Conservation (phyloP, 2,113 vertebrate species). For the Forbesichthys papilliferus region DNA sequence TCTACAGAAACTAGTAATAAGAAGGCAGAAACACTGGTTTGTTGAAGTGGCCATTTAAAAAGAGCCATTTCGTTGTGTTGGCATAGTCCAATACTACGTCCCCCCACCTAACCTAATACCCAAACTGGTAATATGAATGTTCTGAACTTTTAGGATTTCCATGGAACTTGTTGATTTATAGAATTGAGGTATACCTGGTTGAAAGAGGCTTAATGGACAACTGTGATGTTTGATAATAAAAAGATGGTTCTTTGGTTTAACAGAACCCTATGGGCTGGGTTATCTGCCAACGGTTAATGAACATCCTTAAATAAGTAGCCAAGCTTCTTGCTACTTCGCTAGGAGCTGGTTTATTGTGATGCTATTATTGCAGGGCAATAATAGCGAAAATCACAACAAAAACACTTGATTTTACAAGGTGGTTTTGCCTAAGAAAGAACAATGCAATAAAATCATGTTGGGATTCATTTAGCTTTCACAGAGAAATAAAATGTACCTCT, state of each 20-base stretch:
- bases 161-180: constrained; percentile 76
- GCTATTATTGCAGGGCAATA: too few species aligned
- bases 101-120: constrained; percentile 70
- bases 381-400: too few species aligned
- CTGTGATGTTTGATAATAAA: background rate
- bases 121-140: constrained; percentile 73
- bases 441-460: background rate
- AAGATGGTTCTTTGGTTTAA: constrained; percentile 12
- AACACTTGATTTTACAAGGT: background rate
- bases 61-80: constrained; percentile 79
- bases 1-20: constrained; percentile 78
- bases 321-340: too few species aligned
- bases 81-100: constrained; percentile 64
- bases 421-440: background rate
- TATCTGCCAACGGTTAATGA: background rate
- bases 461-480: background rate
- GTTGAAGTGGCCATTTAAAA: constrained; percentile 43
- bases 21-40: constrained; percentile 82
- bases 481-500: too few species aligned
- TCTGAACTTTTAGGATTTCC: constrained; percentile 81
- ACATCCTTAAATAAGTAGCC: background rate
- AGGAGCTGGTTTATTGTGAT: too few species aligned
- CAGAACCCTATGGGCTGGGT: background rate
- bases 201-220: constrained; percentile 80
- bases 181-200: constrained; percentile 94